A percentile compares a stretch with the other conserved stretches of the same genome.
These are phyloP conservation scores for Meloe dianella DNA, from an alignment of 2,888 invertebrate genomes.

Conservation along the genomic window DNA sequence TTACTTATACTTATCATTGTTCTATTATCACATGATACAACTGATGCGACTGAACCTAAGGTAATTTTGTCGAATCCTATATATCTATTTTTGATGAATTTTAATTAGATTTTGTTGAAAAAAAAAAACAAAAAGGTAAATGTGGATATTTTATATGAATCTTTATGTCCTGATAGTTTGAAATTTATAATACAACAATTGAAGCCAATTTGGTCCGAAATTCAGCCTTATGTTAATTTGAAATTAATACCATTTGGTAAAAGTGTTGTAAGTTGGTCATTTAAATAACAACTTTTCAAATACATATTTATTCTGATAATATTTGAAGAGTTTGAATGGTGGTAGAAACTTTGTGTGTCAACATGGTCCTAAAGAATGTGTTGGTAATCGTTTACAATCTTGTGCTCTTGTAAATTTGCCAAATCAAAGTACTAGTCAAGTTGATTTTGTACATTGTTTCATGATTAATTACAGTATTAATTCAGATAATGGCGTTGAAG, in stretches of 20 bases:
- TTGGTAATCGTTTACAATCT: conserved; percentile 68
- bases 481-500: conserved; percentile 36
- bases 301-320: no score
- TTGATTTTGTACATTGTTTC: conserved; percentile 54
- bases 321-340: conserved; percentile 45
- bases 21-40: not conserved
- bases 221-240: conserved; percentile 62
- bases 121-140: no score
- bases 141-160: conserved; percentile 67
- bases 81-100: no score
- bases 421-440: conserved; percentile 54
- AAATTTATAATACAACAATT: conserved; percentile 65
- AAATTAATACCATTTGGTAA: conserved; percentile 71
- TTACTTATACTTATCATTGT: not conserved
- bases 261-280: conserved; percentile 64
- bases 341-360: conserved; percentile 61
- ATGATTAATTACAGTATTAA: conserved; percentile 47
- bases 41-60: not conserved
- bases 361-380: conserved; percentile 69
- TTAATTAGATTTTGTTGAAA: no score
- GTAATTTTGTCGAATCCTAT: no score
- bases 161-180: conserved; percentile 68
- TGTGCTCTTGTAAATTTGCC: conserved; percentile 61
- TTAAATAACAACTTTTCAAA: no score
- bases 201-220: conserved; percentile 60